Evolutionary conservation across 1,140 invertebrate genomes (phyloP).

Genomic region (Atta texana): DNA sequence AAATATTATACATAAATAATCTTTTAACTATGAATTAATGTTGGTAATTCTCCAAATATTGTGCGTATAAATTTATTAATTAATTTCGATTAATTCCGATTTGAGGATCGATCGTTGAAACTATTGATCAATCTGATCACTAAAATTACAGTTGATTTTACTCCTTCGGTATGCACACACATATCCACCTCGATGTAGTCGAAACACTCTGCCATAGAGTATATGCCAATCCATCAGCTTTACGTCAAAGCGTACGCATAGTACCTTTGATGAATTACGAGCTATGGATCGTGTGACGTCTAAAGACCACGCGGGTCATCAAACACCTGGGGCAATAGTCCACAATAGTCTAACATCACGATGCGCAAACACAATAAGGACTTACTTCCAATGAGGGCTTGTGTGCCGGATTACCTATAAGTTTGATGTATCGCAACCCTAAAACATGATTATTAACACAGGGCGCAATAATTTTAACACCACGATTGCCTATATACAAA

Average conservation of each 20-base stretch:
- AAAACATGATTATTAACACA: conserved; percentile 23
- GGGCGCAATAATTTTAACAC: background rate
- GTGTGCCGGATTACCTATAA: conserved; percentile 27
- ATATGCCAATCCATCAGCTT: conserved; percentile 60
- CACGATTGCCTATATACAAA: background rate
- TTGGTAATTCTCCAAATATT: background rate
- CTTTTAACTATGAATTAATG: background rate
- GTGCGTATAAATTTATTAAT: no score
- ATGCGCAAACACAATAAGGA: conserved; percentile 62
- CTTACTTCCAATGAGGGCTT: conserved; percentile 18
- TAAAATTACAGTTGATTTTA: conserved; percentile 43
- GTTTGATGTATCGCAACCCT: conserved; percentile 13
- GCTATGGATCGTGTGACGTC: conserved; percentile 52
- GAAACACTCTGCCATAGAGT: conserved; percentile 33
- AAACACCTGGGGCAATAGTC: conserved; percentile 64
- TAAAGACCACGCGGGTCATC: conserved; percentile 60
- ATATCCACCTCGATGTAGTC: background rate
- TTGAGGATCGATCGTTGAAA: background rate
- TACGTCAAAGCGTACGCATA: conserved; percentile 60
- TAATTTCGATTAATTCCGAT: background rate
- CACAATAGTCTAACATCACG: conserved; percentile 63
- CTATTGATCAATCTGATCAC: background rate
- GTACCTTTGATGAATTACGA: conserved; percentile 64
- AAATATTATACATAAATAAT: background rate
- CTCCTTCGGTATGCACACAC: background rate